phyloP scores from a whole-genome alignment of 64 coral and sea anemone genomes.

The Actinia tenebrosa region DNA sequence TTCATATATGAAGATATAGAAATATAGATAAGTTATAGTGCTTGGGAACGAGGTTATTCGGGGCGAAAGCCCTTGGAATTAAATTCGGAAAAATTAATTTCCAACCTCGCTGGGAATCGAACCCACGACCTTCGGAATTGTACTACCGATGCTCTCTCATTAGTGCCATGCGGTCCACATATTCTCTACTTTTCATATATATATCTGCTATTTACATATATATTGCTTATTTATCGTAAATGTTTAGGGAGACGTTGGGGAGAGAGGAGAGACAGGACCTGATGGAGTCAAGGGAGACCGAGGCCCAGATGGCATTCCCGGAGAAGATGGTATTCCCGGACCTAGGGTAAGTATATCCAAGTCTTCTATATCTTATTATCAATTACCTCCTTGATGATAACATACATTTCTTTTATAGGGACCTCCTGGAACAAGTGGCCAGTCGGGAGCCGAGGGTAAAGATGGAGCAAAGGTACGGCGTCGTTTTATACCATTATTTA shows the following conservation, averaged over 20 bases:
- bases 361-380: not conserved
- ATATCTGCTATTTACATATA: too few species aligned
- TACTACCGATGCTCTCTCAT: too few species aligned
- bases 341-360: conserved; percentile 28
- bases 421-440: conserved; percentile 26
- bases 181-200: too few species aligned
- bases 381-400: not conserved
- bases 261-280: not conserved
- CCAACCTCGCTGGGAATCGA: too few species aligned
- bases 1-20: too few species aligned
- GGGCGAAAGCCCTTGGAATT: too few species aligned
- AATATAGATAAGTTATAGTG: too few species aligned
- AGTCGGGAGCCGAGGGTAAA: conserved; percentile 35
- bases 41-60: too few species aligned
- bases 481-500: too few species aligned
- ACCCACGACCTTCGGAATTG: too few species aligned
- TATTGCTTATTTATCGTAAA: not conserved
- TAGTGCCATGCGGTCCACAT: too few species aligned
- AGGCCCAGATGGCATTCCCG: conserved; percentile 47
- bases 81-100: too few species aligned
- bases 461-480: conserved; percentile 41
- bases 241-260: conserved; percentile 23
- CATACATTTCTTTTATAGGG: conserved; percentile 16
- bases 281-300: conserved; percentile 31
- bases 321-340: conserved; percentile 50